Evolutionary conservation across 2,888 invertebrate species (phyloP), one percentile per base, ranked within the genome.

Genomic region (Chymomyza caudatula): DNA sequence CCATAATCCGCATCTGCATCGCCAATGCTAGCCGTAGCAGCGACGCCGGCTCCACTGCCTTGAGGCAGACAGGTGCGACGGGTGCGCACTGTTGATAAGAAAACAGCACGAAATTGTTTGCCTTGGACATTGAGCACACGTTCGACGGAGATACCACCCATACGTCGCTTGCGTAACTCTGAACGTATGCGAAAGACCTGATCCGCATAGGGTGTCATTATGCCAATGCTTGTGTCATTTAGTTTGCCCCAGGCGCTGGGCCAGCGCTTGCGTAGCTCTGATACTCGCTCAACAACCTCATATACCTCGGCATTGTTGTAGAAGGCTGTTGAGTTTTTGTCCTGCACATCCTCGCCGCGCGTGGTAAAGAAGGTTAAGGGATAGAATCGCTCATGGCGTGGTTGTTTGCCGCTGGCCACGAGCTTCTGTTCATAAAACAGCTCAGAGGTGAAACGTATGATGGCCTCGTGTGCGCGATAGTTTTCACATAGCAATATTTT

Each of bases 61-160:
- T 91, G 91, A 60, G 92, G 89, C 77, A 92, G 75, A 87, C 95
- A 95, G 0, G 95, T 95, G 67, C 94, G 92, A 42, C 95, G 91
- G 4, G 96, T 96, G 60, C 94, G 92, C 22, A 91, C 91, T 0
- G 96, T 96, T 44, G 95, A 95, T 65, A 96, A 91, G 84, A 96
- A 94, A 56, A 96, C 94, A 0, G 94, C 96, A 6, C 96, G 92
- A 87, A 96, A 96, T 90, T 96, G 96, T 87, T 96, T 96, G 86
- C 96, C 96, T 91, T 96, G 96, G 0, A 96, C 96, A 89, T 96
- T 96, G 11, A 95, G 91, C 2, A 96, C 96, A 65, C 96, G 91
- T 86, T 96, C 96, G 1, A 96, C 96, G 11, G 95, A 94, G 52
- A 96, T 94, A 64, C 94, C 94, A 71, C 93, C 93, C 90, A 96